These are phyloP conservation scores for Catharus ustulatus DNA, from an alignment of 2,797 vertebrate genomes.

Conservation along the genomic window DNA sequence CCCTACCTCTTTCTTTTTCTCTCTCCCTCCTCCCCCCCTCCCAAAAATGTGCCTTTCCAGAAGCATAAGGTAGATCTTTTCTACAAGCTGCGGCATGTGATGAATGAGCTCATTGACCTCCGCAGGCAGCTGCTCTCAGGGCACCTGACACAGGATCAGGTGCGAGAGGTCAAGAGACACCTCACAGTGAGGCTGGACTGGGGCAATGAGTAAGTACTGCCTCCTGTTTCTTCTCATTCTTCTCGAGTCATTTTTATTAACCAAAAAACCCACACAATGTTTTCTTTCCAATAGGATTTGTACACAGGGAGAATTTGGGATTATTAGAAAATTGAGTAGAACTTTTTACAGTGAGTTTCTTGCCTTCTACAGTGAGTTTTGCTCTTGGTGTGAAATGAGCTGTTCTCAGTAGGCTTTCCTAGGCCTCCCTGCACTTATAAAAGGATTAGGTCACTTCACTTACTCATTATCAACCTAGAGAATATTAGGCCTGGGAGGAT, in stretches of 20 bases:
- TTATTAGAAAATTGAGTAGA: not conserved
- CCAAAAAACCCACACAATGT: rapidly evolving
- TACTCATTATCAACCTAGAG: not conserved
- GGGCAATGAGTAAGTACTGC: slow-evolving; percentile 97
- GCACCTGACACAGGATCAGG: slow-evolving; percentile 97
- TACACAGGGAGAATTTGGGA: not conserved
- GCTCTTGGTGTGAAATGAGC: not conserved
- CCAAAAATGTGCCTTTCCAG: slow-evolving; percentile 76
- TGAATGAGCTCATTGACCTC: slow-evolving; percentile 98
- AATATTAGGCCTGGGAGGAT: not conserved
- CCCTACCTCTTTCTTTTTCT: not conserved
- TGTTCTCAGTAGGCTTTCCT: not conserved
- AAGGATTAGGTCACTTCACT: not conserved
- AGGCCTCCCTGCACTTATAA: not conserved
- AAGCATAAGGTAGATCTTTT: slow-evolving; percentile 99
- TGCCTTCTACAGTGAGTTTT: not conserved
- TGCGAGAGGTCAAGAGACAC: slow-evolving; percentile 96
- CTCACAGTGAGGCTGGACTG: slow-evolving; percentile 97
- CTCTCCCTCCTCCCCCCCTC: not conserved
- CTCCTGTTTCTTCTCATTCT: slow-evolving; percentile 14
- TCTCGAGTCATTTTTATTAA: not conserved
- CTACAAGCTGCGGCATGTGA: slow-evolving; percentile 98
- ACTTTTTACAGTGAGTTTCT: not conserved
- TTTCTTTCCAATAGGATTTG: not conserved
- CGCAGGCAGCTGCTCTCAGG: slow-evolving; percentile 96